Percentiles rank a stretch among this genome's conserved stretches.
Conservation (phyloP, 2,797 vertebrate species). For the Tauraco hartlaubi region DNA sequence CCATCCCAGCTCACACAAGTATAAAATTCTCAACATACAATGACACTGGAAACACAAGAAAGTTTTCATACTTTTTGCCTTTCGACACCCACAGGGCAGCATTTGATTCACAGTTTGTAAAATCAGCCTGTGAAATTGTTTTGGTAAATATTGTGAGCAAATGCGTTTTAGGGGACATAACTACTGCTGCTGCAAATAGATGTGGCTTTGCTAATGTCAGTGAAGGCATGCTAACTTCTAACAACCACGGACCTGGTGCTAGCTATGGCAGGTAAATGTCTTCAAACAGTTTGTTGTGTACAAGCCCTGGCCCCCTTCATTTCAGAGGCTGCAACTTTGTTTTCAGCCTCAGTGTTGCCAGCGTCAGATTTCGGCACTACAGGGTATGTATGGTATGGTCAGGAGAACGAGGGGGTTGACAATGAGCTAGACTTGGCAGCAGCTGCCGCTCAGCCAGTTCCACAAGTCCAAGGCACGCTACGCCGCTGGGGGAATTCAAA, state of each 20-base stretch:
- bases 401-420: neutral
- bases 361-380: constrained; percentile 2
- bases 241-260: neutral
- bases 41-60: neutral
- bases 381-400: neutral
- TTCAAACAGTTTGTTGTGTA: neutral
- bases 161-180: neutral
- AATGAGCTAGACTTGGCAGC: constrained; percentile 18
- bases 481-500: neutral
- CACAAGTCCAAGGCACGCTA: neutral
- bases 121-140: neutral
- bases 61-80: neutral
- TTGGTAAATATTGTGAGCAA: neutral
- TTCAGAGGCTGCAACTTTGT: neutral
- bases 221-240: neutral
- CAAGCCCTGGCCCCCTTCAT: neutral
- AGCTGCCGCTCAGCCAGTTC: constrained; percentile 33
- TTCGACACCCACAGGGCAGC: neutral
- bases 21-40: neutral
- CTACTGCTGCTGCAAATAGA: neutral
- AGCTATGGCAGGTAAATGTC: accelerated
- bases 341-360: neutral
- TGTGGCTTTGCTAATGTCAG: neutral
- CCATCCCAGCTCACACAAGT: neutral
- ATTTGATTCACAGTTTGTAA: neutral